Conservation (phyloP, 1,140 invertebrate species). For the Cataglyphis hispanica region DNA sequence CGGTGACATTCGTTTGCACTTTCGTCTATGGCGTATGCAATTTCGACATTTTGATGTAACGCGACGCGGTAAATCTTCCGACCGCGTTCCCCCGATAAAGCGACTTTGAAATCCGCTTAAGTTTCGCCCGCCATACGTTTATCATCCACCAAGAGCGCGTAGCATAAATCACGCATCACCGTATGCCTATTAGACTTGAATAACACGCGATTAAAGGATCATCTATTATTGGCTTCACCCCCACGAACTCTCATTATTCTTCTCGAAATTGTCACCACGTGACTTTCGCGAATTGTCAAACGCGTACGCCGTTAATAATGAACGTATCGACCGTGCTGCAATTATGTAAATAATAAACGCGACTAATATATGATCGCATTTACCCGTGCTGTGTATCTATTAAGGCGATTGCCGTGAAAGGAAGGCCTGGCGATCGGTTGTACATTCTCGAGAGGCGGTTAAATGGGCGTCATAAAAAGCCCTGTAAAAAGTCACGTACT, state of each 20-base stretch:
- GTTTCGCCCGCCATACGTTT: neutral
- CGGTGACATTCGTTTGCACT: slow-evolving; percentile 54
- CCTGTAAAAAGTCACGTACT: neutral
- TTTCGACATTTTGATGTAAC: slow-evolving; percentile 26
- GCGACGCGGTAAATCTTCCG: neutral
- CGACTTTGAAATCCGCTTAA: neutral
- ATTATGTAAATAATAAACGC: slow-evolving; percentile 26
- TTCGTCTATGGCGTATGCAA: neutral
- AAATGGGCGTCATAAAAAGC: neutral
- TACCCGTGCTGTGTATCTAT: slow-evolving; percentile 10
- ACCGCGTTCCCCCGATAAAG: neutral
- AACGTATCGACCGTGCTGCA: slow-evolving; percentile 34
- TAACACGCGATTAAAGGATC: slow-evolving; percentile 6
- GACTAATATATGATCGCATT: neutral
- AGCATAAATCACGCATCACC: neutral
- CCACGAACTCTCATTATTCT: no score
- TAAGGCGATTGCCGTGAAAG: neutral
- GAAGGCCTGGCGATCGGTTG: neutral
- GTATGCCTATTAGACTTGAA: neutral
- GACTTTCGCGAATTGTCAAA: slow-evolving; percentile 12
- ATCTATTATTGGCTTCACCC: neutral
- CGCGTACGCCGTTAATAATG: slow-evolving; percentile 3
- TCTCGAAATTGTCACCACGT: neutral
- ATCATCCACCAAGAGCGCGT: neutral
- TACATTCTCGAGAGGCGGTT: neutral